phyloP scores from a whole-genome alignment of 2,113 vertebrate species.

The Phaethon lepturus region DNA sequence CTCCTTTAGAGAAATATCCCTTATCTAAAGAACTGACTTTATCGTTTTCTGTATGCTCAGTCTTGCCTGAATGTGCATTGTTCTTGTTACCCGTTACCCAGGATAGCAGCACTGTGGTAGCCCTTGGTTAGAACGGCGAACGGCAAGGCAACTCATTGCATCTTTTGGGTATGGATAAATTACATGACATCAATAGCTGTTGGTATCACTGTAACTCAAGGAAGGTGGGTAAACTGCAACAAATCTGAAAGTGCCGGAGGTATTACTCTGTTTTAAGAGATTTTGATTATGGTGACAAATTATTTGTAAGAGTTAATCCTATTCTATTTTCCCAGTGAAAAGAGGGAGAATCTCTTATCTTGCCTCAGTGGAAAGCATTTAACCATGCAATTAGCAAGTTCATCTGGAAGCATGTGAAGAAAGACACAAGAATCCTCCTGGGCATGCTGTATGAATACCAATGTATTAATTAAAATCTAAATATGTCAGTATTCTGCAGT shows the following conservation, averaged over 20 bases:
- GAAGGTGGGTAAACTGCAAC: background rate
- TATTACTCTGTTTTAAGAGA: background rate
- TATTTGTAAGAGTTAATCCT: background rate
- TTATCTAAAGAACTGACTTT: background rate
- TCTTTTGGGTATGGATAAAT: background rate
- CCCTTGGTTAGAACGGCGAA: background rate
- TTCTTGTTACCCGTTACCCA: background rate
- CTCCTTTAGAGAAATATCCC: background rate
- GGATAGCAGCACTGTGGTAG: background rate
- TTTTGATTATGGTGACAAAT: background rate
- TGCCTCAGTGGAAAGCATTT: constrained; percentile 7
- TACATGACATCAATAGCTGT: background rate
- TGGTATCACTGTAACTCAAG: background rate
- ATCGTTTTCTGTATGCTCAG: background rate
- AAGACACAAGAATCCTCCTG: background rate
- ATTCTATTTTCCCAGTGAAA: background rate
- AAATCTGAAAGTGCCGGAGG: background rate
- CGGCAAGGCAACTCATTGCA: background rate
- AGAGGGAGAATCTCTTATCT: background rate
- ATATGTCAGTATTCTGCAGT: background rate
- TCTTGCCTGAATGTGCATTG: background rate
- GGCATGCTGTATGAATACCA: constrained; percentile 8
- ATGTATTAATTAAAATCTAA: constrained; percentile 46
- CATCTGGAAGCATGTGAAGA: background rate
- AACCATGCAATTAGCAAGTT: constrained; percentile 49